Evolutionary conservation across 2,888 invertebrate genomes (phyloP).

Genomic region (Stictocephala bisonia): DNA sequence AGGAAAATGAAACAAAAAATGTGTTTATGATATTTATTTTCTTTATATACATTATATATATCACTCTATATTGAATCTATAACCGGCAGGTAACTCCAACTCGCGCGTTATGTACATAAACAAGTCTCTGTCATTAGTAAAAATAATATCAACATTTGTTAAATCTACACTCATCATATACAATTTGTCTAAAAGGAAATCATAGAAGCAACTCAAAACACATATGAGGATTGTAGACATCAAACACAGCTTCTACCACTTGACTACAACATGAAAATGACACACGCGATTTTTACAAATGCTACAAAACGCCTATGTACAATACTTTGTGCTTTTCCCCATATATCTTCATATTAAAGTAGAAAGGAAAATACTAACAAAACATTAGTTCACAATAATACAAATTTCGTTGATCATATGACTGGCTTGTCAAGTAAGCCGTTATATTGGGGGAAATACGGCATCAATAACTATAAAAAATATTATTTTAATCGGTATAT

Average conservation of each 20-base stretch:
- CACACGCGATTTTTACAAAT: constrained; percentile 24
- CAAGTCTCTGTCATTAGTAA: constrained; percentile 40
- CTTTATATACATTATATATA: constrained; percentile 26
- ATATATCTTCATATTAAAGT: constrained; percentile 4
- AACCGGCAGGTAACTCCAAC: constrained; percentile 26
- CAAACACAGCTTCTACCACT: constrained; percentile 6
- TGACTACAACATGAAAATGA: constrained; percentile 20
- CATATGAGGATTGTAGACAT: constrained; percentile 4
- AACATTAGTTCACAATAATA: no score
- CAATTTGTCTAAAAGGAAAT: background rate
- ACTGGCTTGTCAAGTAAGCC: no score
- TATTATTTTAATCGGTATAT: no score
- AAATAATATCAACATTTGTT: constrained; percentile 41
- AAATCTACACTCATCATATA: constrained; percentile 14
- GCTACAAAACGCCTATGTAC: constrained; percentile 38
- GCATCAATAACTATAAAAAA: no score
- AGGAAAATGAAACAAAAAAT: no score
- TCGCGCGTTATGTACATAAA: constrained; percentile 34
- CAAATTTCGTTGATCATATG: constrained; percentile 13
- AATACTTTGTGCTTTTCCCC: constrained; percentile 40
- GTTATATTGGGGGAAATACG: no score
- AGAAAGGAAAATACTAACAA: constrained; percentile 29
- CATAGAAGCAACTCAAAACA: background rate
- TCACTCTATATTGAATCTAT: constrained; percentile 22
- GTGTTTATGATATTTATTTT: constrained; percentile 25